A percentile compares a stretch with the other conserved stretches of the same genome.
Conservation (phyloP, 2,888 invertebrate species). For the Macaria liturata region DNA sequence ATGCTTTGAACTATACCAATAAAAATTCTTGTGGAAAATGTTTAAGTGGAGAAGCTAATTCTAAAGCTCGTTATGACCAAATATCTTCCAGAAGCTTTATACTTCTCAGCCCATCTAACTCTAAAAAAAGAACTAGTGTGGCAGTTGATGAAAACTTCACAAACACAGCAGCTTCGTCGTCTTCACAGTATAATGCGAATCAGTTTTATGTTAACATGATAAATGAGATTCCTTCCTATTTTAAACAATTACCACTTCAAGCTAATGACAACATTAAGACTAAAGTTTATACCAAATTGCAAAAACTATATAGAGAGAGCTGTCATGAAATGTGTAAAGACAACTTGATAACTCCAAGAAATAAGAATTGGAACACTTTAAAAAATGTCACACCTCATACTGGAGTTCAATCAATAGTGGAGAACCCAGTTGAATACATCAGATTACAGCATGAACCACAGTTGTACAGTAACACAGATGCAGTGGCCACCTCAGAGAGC, state of each 20-base stretch:
- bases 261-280: slow-evolving; percentile 48
- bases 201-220: slow-evolving; percentile 56
- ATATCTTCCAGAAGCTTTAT: slow-evolving; percentile 6
- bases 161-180: slow-evolving; percentile 2
- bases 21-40: slow-evolving; percentile 1
- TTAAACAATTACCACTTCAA: slow-evolving; percentile 35
- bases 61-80: slow-evolving; percentile 3
- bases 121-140: neutral
- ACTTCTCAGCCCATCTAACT: slow-evolving; percentile 7
- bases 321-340: slow-evolving; percentile 38
- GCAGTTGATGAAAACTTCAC: neutral
- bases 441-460: slow-evolving; percentile 24
- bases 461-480: neutral
- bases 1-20: slow-evolving; percentile 11
- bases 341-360: slow-evolving; percentile 19
- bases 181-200: slow-evolving; percentile 29
- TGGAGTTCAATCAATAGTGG: slow-evolving; percentile 33
- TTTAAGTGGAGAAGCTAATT: slow-evolving; percentile 3
- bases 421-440: slow-evolving; percentile 53
- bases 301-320: slow-evolving; percentile 44
- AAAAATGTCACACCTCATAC: neutral
- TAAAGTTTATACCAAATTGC: slow-evolving; percentile 37
- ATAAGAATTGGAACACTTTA: too few species aligned
- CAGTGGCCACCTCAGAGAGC: neutral
- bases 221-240: slow-evolving; percentile 49